Evolutionary conservation across 2,797 vertebrate species (phyloP), one percentile per base, ranked within the genome.

Genomic region (Helicolenus hilgendorfi): DNA sequence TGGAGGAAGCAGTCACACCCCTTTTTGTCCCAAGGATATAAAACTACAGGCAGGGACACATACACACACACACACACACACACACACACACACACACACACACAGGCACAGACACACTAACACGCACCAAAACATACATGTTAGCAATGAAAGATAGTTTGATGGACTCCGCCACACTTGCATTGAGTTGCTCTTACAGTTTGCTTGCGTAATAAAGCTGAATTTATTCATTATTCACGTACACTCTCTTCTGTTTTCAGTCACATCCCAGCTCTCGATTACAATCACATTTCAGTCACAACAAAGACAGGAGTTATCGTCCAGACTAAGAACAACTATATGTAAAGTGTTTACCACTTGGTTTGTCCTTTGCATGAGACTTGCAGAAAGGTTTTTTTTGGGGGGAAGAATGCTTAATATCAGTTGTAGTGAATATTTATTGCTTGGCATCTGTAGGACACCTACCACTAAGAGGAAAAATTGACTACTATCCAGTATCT

Each of bases 401-500:
- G 10, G 60, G 70, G 74, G n/a, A 79, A 87, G 81, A 79, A 81
- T 79, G 89, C 65, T 87, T 72, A 74, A 64, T 76, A 84, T 90
- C 79, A 91, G 56, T 63, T 79, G 41, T 80, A 82, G 87, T 92
- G 92, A 93, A 89, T 96, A 96, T 97, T 97, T 97, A 97, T 97
- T 95, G 91, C 89, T 87, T 85, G 79, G 77, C 85, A 79, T 86
- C 83, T 92, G 84, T 84, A 94, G 94, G 93, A 96, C 87, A 88
- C 92, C 77, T 87, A 94, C 93, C 95, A 97, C 93, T 96, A 92
- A 90, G 82, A 87, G 74, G 68, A 77, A 82, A 56, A 92, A 95
- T 89, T 96, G 96, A 97, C 97, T 97, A 97, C 97, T 97, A 94
- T 88, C 91, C 95, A 94, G 87, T 87, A 86, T 94, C 88, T 79